A percentile compares a stretch with the other conserved stretches of the same genome.
These are phyloP conservation scores for Oncorhynchus masou DNA, from an alignment of 2,113 vertebrate species.

Conservation along the genomic window DNA sequence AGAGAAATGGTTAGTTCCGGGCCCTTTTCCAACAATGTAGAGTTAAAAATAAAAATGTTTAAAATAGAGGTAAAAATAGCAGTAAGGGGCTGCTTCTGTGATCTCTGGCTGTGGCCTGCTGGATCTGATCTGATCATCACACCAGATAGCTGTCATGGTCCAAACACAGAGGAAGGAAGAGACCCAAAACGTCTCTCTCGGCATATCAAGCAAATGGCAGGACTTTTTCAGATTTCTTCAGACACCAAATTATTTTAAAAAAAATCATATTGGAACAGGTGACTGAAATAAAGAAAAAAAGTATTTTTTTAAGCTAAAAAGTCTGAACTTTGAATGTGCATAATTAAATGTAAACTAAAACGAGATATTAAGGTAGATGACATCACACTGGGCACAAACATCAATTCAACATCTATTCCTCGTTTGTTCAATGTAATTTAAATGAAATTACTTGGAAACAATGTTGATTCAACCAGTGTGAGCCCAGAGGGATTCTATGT, in stretches of 20 bases:
- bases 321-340: slow-evolving; percentile 32
- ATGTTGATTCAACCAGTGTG: too few relatives aligned
- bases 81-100: not conserved
- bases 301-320: not conserved
- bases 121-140: slow-evolving; percentile 4
- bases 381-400: not conserved
- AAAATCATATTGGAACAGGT: too few relatives aligned
- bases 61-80: not conserved
- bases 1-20: too few relatives aligned
- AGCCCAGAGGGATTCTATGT: slow-evolving; percentile 4
- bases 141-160: slow-evolving; percentile 20
- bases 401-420: too few relatives aligned
- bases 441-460: too few relatives aligned
- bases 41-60: too few relatives aligned
- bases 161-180: not conserved
- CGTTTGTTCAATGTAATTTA: too few relatives aligned
- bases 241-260: too few relatives aligned
- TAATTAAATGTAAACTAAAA: slow-evolving; percentile 27
- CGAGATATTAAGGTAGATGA: slow-evolving; percentile 32
- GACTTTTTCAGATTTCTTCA: not conserved
- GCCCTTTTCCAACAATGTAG: too few relatives aligned
- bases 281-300: too few relatives aligned
- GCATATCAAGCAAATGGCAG: not conserved
- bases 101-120: slow-evolving; percentile 21
- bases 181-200: not conserved